A percentile compares a stretch with the other conserved stretches of the same genome.
phyloP scores from a whole-genome alignment of 2,888 invertebrate species.

The Portevinia maculata region DNA sequence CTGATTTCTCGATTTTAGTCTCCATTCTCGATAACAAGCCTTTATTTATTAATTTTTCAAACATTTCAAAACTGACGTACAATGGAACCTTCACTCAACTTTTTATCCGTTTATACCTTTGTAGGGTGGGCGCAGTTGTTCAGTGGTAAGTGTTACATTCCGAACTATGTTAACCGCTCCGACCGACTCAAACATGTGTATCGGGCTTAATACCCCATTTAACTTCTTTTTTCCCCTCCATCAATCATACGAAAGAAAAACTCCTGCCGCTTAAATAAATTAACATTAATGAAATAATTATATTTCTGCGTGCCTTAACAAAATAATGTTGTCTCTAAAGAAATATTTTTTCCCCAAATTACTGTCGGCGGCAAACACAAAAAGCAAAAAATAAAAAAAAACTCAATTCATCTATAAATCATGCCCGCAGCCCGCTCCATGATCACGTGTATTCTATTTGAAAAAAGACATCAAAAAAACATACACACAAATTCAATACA shows the following conservation, averaged over 20 bases:
- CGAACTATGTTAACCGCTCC: too few relatives aligned
- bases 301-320: conserved; percentile 42
- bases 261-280: conserved; percentile 44
- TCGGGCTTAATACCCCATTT: background rate
- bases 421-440: conserved; percentile 44
- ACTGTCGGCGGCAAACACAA: conserved; percentile 43
- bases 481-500: background rate
- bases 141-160: too few relatives aligned
- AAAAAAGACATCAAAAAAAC: conserved; percentile 23
- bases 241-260: conserved; percentile 26
- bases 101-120: too few relatives aligned
- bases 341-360: conserved; percentile 25
- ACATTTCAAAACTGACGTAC: too few relatives aligned
- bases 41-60: too few relatives aligned
- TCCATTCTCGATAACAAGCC: too few relatives aligned
- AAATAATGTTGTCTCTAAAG: conserved; percentile 7
- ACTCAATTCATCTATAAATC: conserved; percentile 38
- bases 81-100: too few relatives aligned
- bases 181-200: background rate
- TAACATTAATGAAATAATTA: conserved; percentile 56
- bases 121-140: too few relatives aligned
- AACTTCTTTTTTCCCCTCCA: conserved; percentile 17
- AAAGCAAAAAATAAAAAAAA: conserved; percentile 6
- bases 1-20: too few relatives aligned
- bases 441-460: conserved; percentile 57